Percentiles rank a stretch among this genome's conserved stretches.
Conservation (phyloP, 2,797 vertebrate genomes). For the Neoniphon sammara region DNA sequence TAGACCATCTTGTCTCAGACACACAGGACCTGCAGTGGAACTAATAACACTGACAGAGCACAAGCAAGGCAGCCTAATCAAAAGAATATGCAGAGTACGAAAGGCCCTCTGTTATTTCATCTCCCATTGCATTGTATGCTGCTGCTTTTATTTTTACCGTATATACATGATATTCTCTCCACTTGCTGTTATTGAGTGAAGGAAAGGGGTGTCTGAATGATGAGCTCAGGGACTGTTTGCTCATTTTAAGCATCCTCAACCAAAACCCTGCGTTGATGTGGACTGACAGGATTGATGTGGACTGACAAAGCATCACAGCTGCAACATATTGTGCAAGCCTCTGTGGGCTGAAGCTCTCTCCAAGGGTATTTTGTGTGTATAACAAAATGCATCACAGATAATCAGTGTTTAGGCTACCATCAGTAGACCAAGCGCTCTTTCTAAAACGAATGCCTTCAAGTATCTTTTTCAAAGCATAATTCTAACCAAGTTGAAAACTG, state of each 20-base stretch:
- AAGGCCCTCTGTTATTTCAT: too few relatives aligned
- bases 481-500: conserved; percentile 33
- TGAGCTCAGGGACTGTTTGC: conserved; percentile 55
- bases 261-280: conserved; percentile 55
- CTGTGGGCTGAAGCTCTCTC: conserved; percentile 45
- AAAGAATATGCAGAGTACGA: not conserved
- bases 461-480: conserved; percentile 17
- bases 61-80: not conserved
- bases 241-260: conserved; percentile 57
- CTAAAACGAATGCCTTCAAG: conserved; percentile 38
- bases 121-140: too few relatives aligned
- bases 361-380: conserved; percentile 21
- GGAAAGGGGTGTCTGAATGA: not conserved
- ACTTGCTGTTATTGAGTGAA: conserved; percentile 35
- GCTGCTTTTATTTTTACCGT: not conserved
- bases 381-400: conserved; percentile 48
- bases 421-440: conserved; percentile 42
- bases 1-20: conserved; percentile 38
- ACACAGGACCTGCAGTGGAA: conserved; percentile 27
- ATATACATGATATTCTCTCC: not conserved
- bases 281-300: conserved; percentile 41
- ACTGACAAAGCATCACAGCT: conserved; percentile 59
- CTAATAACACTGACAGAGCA: conserved; percentile 32
- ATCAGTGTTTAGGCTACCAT: conserved; percentile 56
- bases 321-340: conserved; percentile 29